phyloP scores from a whole-genome alignment of 2,888 invertebrate species.

The Drosophila yooni region DNA sequence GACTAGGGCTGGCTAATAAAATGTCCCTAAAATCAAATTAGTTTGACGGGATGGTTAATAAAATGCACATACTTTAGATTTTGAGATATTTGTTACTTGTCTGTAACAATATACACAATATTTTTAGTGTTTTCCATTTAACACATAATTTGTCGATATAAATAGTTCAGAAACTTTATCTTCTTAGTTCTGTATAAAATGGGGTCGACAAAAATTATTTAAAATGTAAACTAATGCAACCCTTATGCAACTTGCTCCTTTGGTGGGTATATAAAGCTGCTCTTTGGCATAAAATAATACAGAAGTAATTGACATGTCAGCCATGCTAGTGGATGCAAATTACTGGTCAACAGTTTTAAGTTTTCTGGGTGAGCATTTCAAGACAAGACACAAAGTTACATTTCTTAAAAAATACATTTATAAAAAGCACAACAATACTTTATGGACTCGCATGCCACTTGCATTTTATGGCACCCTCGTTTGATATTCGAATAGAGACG shows the following conservation, averaged over 20 bases:
- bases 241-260: not conserved
- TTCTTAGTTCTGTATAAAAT: not conserved
- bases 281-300: not conserved
- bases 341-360: conserved; percentile 63
- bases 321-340: conserved; percentile 21
- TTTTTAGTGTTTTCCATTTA: not conserved
- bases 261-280: conserved; percentile 26
- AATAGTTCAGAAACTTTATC: not conserved
- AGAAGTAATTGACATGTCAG: conserved; percentile 11
- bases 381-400: not conserved
- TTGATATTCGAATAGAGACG: conserved; percentile 49
- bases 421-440: conserved; percentile 56
- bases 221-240: conserved; percentile 8
- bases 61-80: not conserved
- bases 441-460: conserved; percentile 54
- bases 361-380: conserved; percentile 55
- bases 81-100: not conserved
- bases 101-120: not conserved
- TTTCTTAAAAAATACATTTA: not conserved
- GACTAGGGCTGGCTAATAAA: conserved; percentile 21
- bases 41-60: not conserved
- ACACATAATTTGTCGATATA: not conserved
- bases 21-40: not conserved
- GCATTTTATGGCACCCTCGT: conserved; percentile 60
- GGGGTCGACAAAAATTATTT: not conserved